Base-by-base conservation (phyloP, 2,888 invertebrate genomes). In the Tenthredo scrophulariae region DNA sequence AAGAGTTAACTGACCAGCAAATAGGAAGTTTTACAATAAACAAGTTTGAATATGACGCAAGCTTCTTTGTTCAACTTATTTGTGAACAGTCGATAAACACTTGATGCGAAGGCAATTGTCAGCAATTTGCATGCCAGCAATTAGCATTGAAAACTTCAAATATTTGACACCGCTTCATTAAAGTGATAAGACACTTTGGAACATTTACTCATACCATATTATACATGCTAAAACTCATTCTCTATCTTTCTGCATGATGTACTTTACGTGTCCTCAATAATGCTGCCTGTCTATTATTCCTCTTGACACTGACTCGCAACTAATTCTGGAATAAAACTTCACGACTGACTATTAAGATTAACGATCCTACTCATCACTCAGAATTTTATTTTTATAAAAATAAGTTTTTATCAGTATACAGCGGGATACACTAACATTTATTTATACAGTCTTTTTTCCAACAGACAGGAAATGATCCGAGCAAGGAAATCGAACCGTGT, bases 401-500 rank as follows among this genome's bases (percentile, higher is more conserved):
- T 22, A 29, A 65, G 0, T 54, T n/a, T 54, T 54, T 4, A n/a
- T 54, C n/a, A n/a, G 4, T n/a, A 7, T 15, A 46, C 50, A 50
- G 9, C 37, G n/a, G 2, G 70, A n/a, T 10, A 6, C 40, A 33
- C n/a, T 15, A 18, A 72, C 33, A 72, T 40, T 33, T 10, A 37
- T 40, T 37, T n/a, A n/a, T 46, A 46, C 37, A 9, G 18, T 72
- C 58, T 62, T 37, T 72, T 77, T 80, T 85, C 86, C 86, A 80
- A 86, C 86, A 85, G 86, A 86, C 88, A 88, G 90, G 89, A 91
- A 90, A 90, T 86, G 89, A 90, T 90, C 88, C 88, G 89, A 86
- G 89, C 86, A 84, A 90, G 92, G 91, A 92, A 92, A 91, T 91
- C 89, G 89, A 88, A 87, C 58, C 40, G 37, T 77, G 40, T 62